These are phyloP conservation scores for Lissocephala sabroskyi DNA, from an alignment of 2,888 invertebrate species.

Conservation along the genomic window DNA sequence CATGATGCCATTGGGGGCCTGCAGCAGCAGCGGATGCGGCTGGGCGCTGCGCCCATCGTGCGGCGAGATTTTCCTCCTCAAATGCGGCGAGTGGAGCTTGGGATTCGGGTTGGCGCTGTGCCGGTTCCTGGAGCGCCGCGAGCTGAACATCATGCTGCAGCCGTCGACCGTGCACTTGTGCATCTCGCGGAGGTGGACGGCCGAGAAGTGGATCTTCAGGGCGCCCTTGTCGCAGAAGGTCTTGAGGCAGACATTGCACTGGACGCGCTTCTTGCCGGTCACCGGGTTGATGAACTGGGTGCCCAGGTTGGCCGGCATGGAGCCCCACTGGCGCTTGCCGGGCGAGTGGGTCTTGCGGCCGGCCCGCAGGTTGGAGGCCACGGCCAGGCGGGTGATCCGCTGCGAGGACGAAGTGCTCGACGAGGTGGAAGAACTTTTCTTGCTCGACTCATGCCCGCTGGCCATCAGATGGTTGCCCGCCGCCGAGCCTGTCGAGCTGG, in stretches of 20 bases:
- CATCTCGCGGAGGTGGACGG: slow-evolving; percentile 99
- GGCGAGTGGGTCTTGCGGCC: slow-evolving; percentile 71
- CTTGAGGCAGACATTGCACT: slow-evolving; percentile 98
- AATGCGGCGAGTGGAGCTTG: slow-evolving; percentile 95
- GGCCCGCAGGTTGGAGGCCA: slow-evolving; percentile 41
- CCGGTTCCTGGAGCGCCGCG: slow-evolving; percentile 93
- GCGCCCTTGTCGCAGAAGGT: slow-evolving; percentile 99
- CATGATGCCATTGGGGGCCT: slow-evolving; percentile 75
- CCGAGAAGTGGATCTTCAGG: slow-evolving; percentile 98
- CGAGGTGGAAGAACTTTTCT: slow-evolving; percentile 23
- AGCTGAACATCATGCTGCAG: slow-evolving; percentile 99
- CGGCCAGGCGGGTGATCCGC: slow-evolving; percentile 45
- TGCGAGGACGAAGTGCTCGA: slow-evolving; percentile 29
- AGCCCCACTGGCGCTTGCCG: slow-evolving; percentile 86
- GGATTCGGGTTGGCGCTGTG: slow-evolving; percentile 99
- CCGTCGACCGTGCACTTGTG: slow-evolving; percentile 99
- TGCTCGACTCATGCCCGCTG: slow-evolving; percentile 5
- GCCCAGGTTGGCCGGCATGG: slow-evolving; percentile 86
- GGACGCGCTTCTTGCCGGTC: slow-evolving; percentile 96
- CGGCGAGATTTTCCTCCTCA: slow-evolving; percentile 93
- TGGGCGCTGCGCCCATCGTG: slow-evolving; percentile 93
- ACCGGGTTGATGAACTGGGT: slow-evolving; percentile 94
- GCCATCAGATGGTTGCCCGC: background rate
- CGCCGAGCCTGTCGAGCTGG: no score
- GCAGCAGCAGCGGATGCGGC: slow-evolving; percentile 85